Conservation (phyloP, 2,113 vertebrate species). For the Malurus alboscapulatus region DNA sequence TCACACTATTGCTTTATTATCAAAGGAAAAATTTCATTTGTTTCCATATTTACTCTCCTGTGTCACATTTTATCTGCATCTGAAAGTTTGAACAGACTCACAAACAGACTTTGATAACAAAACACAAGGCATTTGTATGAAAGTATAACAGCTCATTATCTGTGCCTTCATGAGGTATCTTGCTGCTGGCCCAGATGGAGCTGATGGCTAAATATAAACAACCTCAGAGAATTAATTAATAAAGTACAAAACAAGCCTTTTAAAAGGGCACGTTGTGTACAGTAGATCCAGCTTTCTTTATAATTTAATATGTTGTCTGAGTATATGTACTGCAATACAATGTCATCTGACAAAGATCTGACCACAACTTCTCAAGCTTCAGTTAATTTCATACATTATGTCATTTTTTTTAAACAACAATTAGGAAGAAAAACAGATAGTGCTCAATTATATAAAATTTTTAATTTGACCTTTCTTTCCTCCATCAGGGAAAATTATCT, state of each 20-base stretch:
- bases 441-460: background rate
- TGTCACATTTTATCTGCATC: background rate
- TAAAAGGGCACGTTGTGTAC: background rate
- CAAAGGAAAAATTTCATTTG: background rate
- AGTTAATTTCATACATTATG: background rate
- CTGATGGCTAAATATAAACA: constrained; percentile 57
- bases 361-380: background rate
- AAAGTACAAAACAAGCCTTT: constrained; percentile 26
- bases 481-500: background rate
- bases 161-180: constrained; percentile 26
- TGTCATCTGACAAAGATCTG: background rate
- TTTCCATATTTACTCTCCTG: background rate
- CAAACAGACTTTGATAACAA: constrained; percentile 36
- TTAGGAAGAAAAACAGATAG: background rate
- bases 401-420: background rate
- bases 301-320: background rate
- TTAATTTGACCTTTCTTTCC: background rate
- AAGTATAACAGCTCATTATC: constrained; percentile 52
- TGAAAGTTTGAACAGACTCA: constrained; percentile 30
- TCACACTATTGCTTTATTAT: background rate
- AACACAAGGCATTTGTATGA: background rate
- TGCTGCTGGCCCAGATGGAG: constrained; percentile 52
- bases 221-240: constrained; percentile 58
- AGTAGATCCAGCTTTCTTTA: background rate
- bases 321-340: background rate